These are phyloP conservation scores for Terebella lapidaria DNA, from an alignment of 2,888 invertebrate genomes.

Conservation along the genomic window DNA sequence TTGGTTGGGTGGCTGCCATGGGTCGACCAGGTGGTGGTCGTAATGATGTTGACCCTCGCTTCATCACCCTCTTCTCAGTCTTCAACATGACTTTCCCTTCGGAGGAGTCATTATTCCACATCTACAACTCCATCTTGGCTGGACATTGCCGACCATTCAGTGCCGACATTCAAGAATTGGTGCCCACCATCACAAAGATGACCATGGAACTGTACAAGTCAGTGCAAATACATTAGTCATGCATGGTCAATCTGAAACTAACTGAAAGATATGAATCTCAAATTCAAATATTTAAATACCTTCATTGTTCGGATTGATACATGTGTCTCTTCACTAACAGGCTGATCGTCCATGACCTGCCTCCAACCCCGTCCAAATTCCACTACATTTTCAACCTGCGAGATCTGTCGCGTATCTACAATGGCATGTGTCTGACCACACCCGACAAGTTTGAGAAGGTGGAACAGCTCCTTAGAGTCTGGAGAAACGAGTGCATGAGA, in stretches of 20 bases:
- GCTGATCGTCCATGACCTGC: slow-evolving; percentile 68
- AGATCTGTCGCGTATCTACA: slow-evolving; percentile 79
- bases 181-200: slow-evolving; percentile 68
- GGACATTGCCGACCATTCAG: slow-evolving; percentile 73
- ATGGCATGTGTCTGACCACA: slow-evolving; percentile 73
- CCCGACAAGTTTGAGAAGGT: slow-evolving; percentile 65
- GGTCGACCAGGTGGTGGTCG: slow-evolving; percentile 75
- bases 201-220: slow-evolving; percentile 80
- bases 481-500: slow-evolving; percentile 85
- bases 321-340: slow-evolving; percentile 28
- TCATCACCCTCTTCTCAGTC: slow-evolving; percentile 83
- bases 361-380: slow-evolving; percentile 88
- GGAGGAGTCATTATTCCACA: slow-evolving; percentile 70
- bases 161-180: slow-evolving; percentile 63
- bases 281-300: neutral
- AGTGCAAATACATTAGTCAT: slow-evolving; percentile 9
- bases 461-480: slow-evolving; percentile 73
- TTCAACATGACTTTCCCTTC: slow-evolving; percentile 82
- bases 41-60: slow-evolving; percentile 74
- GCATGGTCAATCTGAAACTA: neutral
- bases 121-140: slow-evolving; percentile 74
- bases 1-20: slow-evolving; percentile 59
- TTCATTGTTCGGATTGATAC: neutral
- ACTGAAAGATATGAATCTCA: neutral
- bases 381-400: slow-evolving; percentile 92